A percentile compares a stretch with the other conserved stretches of the same genome.
phyloP scores from a whole-genome alignment of 2,888 invertebrate genomes.

The Philhelius pedissequus region DNA sequence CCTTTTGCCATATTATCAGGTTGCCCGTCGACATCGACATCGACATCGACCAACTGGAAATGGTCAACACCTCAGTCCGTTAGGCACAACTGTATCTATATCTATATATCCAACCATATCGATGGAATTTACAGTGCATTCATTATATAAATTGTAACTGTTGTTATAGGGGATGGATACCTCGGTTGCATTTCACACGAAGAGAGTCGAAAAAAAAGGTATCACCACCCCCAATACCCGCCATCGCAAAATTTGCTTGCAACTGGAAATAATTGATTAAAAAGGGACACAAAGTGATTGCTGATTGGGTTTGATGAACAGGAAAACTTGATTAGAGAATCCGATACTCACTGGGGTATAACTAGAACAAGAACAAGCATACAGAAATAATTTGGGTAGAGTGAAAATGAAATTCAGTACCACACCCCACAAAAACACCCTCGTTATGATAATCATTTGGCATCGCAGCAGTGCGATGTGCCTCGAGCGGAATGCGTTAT shows the following conservation, averaged over 20 bases:
- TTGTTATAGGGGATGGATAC: neutral
- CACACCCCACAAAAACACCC: neutral
- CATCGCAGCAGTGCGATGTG: neutral
- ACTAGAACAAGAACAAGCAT: too few species aligned
- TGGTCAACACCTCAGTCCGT: conserved; percentile 47
- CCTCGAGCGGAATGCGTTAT: conserved; percentile 20
- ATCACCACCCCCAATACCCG: too few species aligned
- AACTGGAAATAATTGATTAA: conserved; percentile 64
- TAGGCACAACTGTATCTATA: conserved; percentile 7
- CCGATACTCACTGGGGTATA: conserved; percentile 51
- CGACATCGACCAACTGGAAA: neutral
- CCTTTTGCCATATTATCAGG: neutral
- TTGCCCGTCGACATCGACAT: neutral
- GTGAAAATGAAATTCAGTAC: too few species aligned
- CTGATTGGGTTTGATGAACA: conserved; percentile 66
- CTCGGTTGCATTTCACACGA: neutral
- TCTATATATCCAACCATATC: conserved; percentile 18
- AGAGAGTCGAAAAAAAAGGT: neutral
- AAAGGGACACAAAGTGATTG: conserved; percentile 63
- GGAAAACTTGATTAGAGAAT: conserved; percentile 65
- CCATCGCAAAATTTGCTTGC: conserved; percentile 4
- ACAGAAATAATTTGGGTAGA: neutral
- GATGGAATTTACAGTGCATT: conserved; percentile 19
- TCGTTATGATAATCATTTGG: conserved; percentile 56
- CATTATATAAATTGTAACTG: conserved; percentile 12